Evolutionary conservation across 1,140 invertebrate genomes (phyloP).

Genomic region (Copidosoma floridanum): DNA sequence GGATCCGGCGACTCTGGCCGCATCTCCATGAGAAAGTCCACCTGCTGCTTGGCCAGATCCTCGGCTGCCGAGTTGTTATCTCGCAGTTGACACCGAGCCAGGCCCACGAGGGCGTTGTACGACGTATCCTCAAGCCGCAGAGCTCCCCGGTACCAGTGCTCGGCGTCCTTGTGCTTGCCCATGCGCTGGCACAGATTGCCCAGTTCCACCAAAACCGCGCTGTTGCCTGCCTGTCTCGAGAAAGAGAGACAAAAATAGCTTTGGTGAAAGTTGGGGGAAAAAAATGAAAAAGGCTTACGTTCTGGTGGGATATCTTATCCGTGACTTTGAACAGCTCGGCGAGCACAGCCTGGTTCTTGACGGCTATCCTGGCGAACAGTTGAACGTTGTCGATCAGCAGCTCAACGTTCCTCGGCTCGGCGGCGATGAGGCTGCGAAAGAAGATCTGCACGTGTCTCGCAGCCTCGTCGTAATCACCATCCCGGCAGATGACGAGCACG

Average conservation of each 20-base stretch:
- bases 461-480: slow-evolving; percentile 74
- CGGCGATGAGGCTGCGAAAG: slow-evolving; percentile 65
- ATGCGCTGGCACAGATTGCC: slow-evolving; percentile 76
- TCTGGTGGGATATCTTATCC: slow-evolving; percentile 73
- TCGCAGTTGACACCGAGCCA: slow-evolving; percentile 78
- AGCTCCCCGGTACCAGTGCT: slow-evolving; percentile 75
- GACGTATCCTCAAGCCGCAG: slow-evolving; percentile 82
- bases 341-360: slow-evolving; percentile 69
- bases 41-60: slow-evolving; percentile 76
- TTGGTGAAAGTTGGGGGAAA: too few species aligned
- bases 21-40: slow-evolving; percentile 84
- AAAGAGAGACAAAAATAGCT: not conserved
- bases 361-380: slow-evolving; percentile 77
- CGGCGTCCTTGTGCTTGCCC: slow-evolving; percentile 75
- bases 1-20: slow-evolving; percentile 62
- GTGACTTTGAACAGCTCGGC: slow-evolving; percentile 70
- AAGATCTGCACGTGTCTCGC: slow-evolving; percentile 67
- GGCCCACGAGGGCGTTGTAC: slow-evolving; percentile 73
- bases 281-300: too few species aligned
- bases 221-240: slow-evolving; percentile 54
- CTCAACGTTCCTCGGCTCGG: slow-evolving; percentile 73
- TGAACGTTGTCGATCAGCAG: slow-evolving; percentile 71
- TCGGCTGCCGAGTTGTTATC: slow-evolving; percentile 56
- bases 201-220: slow-evolving; percentile 71
- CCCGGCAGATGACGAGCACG: slow-evolving; percentile 71